These are phyloP conservation scores for Archocentrus centrarchus DNA, from an alignment of 2,113 vertebrate genomes.

Conservation along the genomic window DNA sequence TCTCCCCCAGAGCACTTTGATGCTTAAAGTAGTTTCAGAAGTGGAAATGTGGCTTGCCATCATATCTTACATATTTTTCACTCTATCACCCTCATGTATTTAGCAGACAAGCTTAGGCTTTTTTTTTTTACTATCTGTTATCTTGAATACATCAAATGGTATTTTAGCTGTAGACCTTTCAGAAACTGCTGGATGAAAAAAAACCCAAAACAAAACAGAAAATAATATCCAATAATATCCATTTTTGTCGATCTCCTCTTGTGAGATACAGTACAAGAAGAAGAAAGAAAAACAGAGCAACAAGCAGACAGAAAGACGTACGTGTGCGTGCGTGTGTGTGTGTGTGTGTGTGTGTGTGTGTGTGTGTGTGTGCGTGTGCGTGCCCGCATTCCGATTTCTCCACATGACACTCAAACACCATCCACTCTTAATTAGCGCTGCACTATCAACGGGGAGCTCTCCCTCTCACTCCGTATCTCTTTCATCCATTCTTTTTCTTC, in stretches of 20 bases:
- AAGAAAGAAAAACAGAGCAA: not conserved
- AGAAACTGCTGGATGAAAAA: slow-evolving; percentile 3
- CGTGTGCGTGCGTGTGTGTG: not conserved
- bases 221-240: slow-evolving; percentile 9
- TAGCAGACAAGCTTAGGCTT: not conserved
- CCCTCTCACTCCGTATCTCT: slow-evolving; percentile 50
- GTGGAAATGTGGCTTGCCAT: slow-evolving; percentile 23
- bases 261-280: not conserved
- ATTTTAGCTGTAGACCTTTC: slow-evolving; percentile 12
- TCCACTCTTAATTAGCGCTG: slow-evolving; percentile 75
- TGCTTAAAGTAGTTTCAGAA: slow-evolving; percentile 22
- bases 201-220: not conserved
- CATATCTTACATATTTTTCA: not conserved
- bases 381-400: not conserved
- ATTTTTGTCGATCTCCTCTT: slow-evolving; percentile 5
- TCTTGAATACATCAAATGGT: slow-evolving; percentile 23
- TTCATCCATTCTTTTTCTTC: slow-evolving; percentile 65
- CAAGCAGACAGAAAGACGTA: not conserved
- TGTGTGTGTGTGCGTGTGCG: not conserved
- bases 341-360: not conserved
- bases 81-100: slow-evolving; percentile 7
- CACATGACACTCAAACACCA: slow-evolving; percentile 62
- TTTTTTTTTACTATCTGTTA: not conserved
- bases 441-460: slow-evolving; percentile 61
- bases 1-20: not conserved